Base-by-base conservation (phyloP, 1,140 invertebrate genomes). In the Drosophila pseudoobscura region DNA sequence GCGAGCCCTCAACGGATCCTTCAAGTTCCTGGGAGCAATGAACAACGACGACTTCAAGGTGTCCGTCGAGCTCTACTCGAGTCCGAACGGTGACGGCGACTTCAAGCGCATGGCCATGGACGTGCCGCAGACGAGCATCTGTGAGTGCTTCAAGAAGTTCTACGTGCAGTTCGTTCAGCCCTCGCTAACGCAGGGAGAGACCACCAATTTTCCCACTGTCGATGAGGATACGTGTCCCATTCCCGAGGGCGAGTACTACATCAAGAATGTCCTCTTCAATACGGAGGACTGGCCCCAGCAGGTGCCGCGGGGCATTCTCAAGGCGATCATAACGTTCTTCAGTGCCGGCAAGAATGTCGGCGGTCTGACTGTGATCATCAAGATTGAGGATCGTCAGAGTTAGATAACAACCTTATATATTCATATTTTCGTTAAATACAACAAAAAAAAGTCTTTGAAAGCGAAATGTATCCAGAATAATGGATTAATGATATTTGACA, bases 111-210 rank as follows among this genome's bases (percentile, higher is more conserved):
- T 90, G 59, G 78, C 68, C 13, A 85, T 90, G 84, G 89, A 89
- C 53, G 80, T 90, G 24, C 89, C 89, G 6, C 85, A 61, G n/a
- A 89, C 84, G 0, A 73, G 61, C 47, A 85, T 90, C 26, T 90
- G 89, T 43, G 89, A 90, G 4, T 90, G 89, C 49, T 90, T 89
- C 56, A 88, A 90, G 15, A 90, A 90, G 64, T 89, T 90, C 65
- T 90, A 89, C 13, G 80, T 82, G 0, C 85, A 90, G 52, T 90
- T 90, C 15, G 73, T 90, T 0, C 89, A 90, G 44, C 89, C 89
- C 0, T 90, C 89, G 3, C 1, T 90, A 41, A 61, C 53, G 24
- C 26, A 62, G 1, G 89, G 80, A 6, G 89, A 90, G 6, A 80
- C 79, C 2, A 87, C 80, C 0, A 85, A 90, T 53, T 89, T 90